Evolutionary conservation across 2,113 vertebrate genomes (phyloP).

Genomic region (Crotalus horridus): DNA sequence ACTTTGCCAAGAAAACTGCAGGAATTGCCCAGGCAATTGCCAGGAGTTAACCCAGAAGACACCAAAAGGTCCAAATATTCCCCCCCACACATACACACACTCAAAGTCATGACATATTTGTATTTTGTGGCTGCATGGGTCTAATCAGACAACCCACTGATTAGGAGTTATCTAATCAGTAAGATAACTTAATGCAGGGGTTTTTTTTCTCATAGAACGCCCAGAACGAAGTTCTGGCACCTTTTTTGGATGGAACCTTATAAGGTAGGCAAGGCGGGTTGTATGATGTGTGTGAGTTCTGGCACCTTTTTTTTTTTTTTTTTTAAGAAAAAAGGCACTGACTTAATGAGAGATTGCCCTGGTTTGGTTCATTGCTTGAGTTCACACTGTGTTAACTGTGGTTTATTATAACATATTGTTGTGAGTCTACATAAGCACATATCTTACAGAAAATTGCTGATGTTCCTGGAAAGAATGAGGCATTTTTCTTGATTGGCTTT

Average conservation of each 20-base stretch:
- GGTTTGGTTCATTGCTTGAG: background rate
- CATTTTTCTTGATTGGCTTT: background rate
- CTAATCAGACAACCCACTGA: background rate
- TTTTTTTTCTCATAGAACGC: background rate
- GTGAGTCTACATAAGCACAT: background rate
- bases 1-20: background rate
- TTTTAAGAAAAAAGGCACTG: too few relatives aligned
- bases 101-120: background rate
- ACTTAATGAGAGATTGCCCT: background rate
- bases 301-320: too few relatives aligned
- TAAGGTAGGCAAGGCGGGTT: too few relatives aligned
- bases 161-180: background rate
- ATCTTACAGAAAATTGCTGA: background rate
- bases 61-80: background rate
- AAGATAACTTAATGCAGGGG: background rate
- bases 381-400: background rate
- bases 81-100: accelerated
- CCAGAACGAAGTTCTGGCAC: too few relatives aligned
- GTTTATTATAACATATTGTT: background rate
- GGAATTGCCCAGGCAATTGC: background rate
- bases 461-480: background rate
- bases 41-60: background rate
- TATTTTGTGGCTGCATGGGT: background rate
- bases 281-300: too few relatives aligned
- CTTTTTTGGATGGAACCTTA: too few relatives aligned